phyloP scores from a whole-genome alignment of 2,113 vertebrate species.

The Mustela lutreola region DNA sequence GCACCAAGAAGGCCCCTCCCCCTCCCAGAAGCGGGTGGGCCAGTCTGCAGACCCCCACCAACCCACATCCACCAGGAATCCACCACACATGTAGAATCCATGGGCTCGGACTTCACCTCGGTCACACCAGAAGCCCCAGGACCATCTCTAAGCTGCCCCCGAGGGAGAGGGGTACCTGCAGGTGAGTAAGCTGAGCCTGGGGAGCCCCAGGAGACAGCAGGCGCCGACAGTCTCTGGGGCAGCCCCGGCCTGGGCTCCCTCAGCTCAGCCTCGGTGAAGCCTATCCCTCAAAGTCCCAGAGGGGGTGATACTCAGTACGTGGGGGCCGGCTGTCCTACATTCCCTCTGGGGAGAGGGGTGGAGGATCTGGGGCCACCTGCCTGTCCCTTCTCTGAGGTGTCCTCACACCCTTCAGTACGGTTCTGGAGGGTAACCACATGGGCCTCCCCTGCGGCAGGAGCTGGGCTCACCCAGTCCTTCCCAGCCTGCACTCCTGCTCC shows the following conservation, averaged over 20 bases:
- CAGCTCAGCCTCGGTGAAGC: background rate
- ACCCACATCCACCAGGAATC: background rate
- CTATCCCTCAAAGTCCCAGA: background rate
- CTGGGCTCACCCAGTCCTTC: background rate
- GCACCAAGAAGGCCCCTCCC: background rate
- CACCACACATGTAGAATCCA: fast-evolving
- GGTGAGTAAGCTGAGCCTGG: background rate
- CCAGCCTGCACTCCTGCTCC: background rate
- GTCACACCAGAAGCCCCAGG: background rate
- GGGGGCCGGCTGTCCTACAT: background rate
- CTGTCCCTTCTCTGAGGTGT: background rate
- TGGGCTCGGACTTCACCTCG: background rate
- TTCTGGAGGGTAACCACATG: background rate
- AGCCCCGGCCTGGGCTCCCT: background rate
- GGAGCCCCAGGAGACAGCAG: background rate
- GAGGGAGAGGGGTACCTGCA: background rate
- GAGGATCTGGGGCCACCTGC: background rate
- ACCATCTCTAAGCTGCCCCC: background rate
- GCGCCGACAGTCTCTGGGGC: background rate
- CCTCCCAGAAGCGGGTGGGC: background rate
- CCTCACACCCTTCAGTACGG: background rate
- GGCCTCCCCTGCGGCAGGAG: background rate
- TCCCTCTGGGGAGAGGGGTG: background rate
- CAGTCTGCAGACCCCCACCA: background rate
- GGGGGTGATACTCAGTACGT: background rate